Conservation (phyloP, 1,140 invertebrate genomes). For the Drosophila repleta region DNA sequence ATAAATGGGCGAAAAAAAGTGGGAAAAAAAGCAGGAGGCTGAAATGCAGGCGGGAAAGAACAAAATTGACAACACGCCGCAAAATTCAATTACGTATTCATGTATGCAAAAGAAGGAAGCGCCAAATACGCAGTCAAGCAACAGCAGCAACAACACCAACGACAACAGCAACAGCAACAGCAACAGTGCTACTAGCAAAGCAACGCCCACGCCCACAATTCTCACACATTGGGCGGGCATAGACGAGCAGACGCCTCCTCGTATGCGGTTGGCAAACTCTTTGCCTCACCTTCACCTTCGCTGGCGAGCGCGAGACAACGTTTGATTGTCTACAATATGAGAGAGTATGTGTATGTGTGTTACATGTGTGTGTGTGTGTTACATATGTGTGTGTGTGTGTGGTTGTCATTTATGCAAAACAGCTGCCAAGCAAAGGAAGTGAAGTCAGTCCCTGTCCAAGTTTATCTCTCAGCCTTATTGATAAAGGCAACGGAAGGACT, state of each 20-base stretch:
- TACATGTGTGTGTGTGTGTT: slow-evolving; percentile 4
- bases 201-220: slow-evolving; percentile 46
- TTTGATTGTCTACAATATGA: slow-evolving; percentile 53
- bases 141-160: slow-evolving; percentile 20
- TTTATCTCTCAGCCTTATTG: slow-evolving; percentile 75
- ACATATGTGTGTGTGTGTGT: slow-evolving; percentile 23
- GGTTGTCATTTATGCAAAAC: slow-evolving; percentile 75
- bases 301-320: slow-evolving; percentile 46
- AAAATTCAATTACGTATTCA: slow-evolving; percentile 80
- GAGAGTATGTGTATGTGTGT: slow-evolving; percentile 16
- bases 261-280: slow-evolving; percentile 41
- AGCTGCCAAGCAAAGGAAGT: slow-evolving; percentile 75
- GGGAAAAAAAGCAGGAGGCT: slow-evolving; percentile 11
- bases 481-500: slow-evolving; percentile 77
- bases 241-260: slow-evolving; percentile 34
- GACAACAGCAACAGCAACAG: background rate
- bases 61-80: slow-evolving; percentile 79
- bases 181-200: background rate
- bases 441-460: slow-evolving; percentile 48
- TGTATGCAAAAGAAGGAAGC: slow-evolving; percentile 76
- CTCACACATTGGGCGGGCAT: slow-evolving; percentile 40
- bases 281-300: slow-evolving; percentile 16
- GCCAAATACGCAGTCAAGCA: slow-evolving; percentile 66
- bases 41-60: slow-evolving; percentile 72
- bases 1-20: slow-evolving; percentile 4